Percentiles rank a stretch among this genome's conserved stretches.
Conservation (phyloP, 1,140 invertebrate species). For the Scaptomyza graminum region DNA sequence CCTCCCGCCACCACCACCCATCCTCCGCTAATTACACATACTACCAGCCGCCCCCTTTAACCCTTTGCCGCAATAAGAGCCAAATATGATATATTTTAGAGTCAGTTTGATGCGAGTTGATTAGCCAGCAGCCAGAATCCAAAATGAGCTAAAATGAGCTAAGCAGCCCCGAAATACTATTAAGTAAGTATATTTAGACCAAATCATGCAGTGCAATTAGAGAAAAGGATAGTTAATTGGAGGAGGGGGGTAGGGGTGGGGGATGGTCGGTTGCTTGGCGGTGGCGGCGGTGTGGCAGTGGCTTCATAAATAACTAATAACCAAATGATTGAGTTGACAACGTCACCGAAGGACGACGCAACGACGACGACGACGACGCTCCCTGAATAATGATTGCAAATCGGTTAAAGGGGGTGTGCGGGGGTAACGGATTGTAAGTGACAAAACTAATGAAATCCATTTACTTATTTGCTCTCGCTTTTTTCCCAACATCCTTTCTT, state of each 20-base stretch:
- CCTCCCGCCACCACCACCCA: too few species aligned
- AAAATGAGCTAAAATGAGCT: not conserved
- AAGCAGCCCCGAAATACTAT: too few species aligned
- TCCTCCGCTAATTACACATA: not conserved
- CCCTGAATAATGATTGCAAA: constrained; percentile 34
- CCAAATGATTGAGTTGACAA: constrained; percentile 53
- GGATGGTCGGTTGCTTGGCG: too few species aligned
- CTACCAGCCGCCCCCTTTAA: too few species aligned
- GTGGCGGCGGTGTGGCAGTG: too few species aligned
- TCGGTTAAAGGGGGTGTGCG: too few species aligned
- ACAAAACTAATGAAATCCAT: constrained; percentile 15
- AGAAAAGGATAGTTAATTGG: not conserved
- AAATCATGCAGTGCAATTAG: constrained; percentile 48
- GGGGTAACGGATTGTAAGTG: constrained; percentile 4
- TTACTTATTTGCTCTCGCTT: constrained; percentile 17
- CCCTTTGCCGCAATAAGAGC: constrained; percentile 9
- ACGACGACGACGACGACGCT: too few species aligned
- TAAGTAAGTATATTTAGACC: constrained; percentile 9
- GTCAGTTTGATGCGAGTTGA: not conserved
- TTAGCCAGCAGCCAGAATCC: constrained; percentile 3
- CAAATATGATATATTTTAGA: not conserved
- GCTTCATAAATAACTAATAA: constrained; percentile 51
- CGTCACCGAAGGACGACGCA: too few species aligned
- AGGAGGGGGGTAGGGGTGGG: too few species aligned
- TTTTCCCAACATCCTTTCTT: not conserved